phyloP scores from a whole-genome alignment of 1,140 invertebrate genomes.

The Penaeus indicus region DNA sequence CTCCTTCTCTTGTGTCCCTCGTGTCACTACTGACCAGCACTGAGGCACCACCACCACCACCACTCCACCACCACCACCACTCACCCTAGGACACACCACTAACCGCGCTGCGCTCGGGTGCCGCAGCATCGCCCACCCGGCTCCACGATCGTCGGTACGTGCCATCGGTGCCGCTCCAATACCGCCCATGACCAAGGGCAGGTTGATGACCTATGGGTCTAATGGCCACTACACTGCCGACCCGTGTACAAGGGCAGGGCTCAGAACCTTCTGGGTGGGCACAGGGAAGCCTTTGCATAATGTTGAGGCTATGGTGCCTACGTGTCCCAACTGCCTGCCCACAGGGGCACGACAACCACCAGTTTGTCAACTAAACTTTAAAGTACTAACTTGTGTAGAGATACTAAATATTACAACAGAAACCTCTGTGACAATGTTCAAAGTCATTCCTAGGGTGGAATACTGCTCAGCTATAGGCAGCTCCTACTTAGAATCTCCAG shows the following conservation, averaged over 20 bases:
- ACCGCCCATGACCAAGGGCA: constrained; percentile 47
- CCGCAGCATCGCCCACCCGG: constrained; percentile 52
- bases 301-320: constrained; percentile 50
- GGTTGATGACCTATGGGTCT: constrained; percentile 53
- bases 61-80: constrained; percentile 57
- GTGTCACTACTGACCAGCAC: constrained; percentile 65
- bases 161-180: constrained; percentile 41
- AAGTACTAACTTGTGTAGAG: constrained; percentile 52
- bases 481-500: constrained; percentile 56
- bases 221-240: constrained; percentile 53
- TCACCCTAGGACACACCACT: constrained; percentile 64
- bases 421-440: constrained; percentile 34
- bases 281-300: constrained; percentile 47
- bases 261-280: constrained; percentile 47
- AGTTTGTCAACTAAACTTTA: constrained; percentile 60
- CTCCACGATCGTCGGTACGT: constrained; percentile 57
- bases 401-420: constrained; percentile 59
- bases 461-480: constrained; percentile 58
- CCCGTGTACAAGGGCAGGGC: constrained; percentile 45
- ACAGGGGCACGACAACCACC: constrained; percentile 33
- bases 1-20: constrained; percentile 65
- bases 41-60: constrained; percentile 64
- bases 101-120: constrained; percentile 61
- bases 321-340: constrained; percentile 57
- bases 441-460: constrained; percentile 47